phyloP scores from a whole-genome alignment of 2,888 invertebrate genomes.

The Helleia helle region DNA sequence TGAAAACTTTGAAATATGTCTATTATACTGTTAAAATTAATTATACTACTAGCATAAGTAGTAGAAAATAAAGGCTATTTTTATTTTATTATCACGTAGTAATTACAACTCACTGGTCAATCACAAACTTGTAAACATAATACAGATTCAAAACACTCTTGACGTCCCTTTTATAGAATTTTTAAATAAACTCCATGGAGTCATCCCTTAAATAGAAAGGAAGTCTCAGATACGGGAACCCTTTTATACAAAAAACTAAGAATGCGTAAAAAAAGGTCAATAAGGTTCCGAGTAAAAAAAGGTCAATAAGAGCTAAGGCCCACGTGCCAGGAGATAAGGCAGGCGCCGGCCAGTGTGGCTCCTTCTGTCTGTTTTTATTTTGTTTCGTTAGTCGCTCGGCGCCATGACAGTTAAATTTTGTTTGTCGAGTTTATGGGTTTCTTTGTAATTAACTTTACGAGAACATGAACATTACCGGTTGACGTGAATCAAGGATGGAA shows the following conservation, averaged over 20 bases:
- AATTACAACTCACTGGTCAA: too few relatives aligned
- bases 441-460: slow-evolving; percentile 34
- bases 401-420: slow-evolving; percentile 41
- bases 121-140: too few relatives aligned
- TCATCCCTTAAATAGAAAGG: slow-evolving; percentile 7
- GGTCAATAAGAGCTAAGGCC: slow-evolving; percentile 30
- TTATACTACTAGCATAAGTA: too few relatives aligned
- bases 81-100: too few relatives aligned
- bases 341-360: slow-evolving; percentile 48
- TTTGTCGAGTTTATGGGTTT: slow-evolving; percentile 36
- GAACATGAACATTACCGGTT: slow-evolving; percentile 22
- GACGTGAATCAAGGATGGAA: too few relatives aligned
- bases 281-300: slow-evolving; percentile 46
- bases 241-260: slow-evolving; percentile 17
- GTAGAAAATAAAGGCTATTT: too few relatives aligned
- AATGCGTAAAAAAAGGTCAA: slow-evolving; percentile 42
- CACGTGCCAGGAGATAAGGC: slow-evolving; percentile 53
- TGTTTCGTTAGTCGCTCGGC: slow-evolving; percentile 32
- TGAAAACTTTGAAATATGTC: too few relatives aligned
- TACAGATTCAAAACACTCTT: too few relatives aligned
- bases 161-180: too few relatives aligned
- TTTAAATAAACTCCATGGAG: slow-evolving; percentile 3
- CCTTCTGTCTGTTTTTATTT: slow-evolving; percentile 32
- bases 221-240: slow-evolving; percentile 2
- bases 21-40: too few relatives aligned